Evolutionary conservation across 2,113 vertebrate genomes (phyloP), one percentile per base, ranked within the genome.

Genomic region (Tachuris rubrigastra): DNA sequence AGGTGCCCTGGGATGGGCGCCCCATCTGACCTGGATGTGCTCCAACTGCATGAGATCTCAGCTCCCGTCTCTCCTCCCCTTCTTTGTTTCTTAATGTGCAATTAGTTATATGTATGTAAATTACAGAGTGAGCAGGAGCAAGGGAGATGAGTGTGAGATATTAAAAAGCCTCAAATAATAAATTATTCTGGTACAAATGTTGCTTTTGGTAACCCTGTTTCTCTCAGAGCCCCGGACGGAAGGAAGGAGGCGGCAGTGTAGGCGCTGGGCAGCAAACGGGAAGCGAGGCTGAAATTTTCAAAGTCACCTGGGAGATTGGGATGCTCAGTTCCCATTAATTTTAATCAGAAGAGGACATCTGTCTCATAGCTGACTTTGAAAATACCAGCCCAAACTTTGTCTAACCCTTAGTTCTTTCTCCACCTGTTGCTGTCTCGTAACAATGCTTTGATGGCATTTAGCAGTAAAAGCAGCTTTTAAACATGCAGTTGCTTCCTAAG

Each of bases 281-380:
- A 75, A 84, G 55, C 0, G 1, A 92, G 73, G 58, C 41, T 56
- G 85, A 85, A 83, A 13, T 81, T 92, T 78, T 72, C 88, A 93
- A 84, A 96, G 92, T 94, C 95, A 86, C 85, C 87, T 75, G 93
- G 88, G 96, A 92, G 92, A 78, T 4, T 9, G 60, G 83, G 79
- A 80, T 89, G 65, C 88, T 94, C 86, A 41, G 56, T 73, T 93
- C 60, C 88, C 90, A 93, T 95, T 95, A 89, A 96, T 97, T 96
- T 97, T 95, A 94, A 96, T 93, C 91, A 95, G 85, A 89, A 47
- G 25, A 67, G 90, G 93, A 96, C 95, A 97, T 93, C 96, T 95
- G 95, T 95, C 96, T 95, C 73, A 0, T 31, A 17, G 79, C 37
- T 65, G 86, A 92, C 96, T 95, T 95, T 84, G 95, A 93, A 95